These are phyloP conservation scores for Pseudorhombus dupliciocellatus DNA, from an alignment of 2,113 vertebrate genomes.

Conservation along the genomic window DNA sequence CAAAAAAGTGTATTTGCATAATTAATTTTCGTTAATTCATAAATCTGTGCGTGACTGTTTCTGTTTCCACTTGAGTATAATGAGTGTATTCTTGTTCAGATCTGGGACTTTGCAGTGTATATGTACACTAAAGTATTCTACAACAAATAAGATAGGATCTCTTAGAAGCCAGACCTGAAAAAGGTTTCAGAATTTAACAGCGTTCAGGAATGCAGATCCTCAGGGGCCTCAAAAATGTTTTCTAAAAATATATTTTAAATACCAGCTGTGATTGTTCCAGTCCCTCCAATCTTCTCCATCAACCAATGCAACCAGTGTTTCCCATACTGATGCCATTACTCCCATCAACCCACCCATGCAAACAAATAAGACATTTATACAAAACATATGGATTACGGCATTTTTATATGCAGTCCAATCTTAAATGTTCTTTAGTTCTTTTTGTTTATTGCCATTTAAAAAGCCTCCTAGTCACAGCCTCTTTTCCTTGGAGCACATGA, in stretches of 20 bases:
- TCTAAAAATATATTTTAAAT: conserved; percentile 32
- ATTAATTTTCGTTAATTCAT: no score
- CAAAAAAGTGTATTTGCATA: no score
- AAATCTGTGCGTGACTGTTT: no score
- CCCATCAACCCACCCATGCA: conserved; percentile 40
- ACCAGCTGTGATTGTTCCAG: conserved; percentile 47
- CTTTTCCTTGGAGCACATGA: conserved; percentile 36
- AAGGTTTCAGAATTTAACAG: not conserved
- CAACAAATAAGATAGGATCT: not conserved
- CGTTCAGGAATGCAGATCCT: not conserved
- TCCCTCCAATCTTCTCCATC: conserved; percentile 23
- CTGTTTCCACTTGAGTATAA: no score
- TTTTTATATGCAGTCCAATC: conserved; percentile 21
- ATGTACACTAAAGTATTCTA: not conserved
- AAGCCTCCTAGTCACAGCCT: conserved; percentile 32
- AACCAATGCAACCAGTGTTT: conserved; percentile 19
- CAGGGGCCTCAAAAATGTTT: conserved; percentile 2
- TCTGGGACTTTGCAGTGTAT: not conserved
- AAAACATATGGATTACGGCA: conserved; percentile 48
- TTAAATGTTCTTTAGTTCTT: conserved; percentile 37
- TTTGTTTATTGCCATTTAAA: conserved; percentile 63
- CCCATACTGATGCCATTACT: conserved; percentile 58
- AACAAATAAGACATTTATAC: conserved; percentile 54
- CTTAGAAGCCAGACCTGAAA: not conserved
- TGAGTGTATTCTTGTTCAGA: no score